Percentiles rank a stretch among this genome's conserved stretches.
Evolutionary conservation across 2,113 vertebrate genomes (phyloP).

Genomic region (Poicephalus meyeri): DNA sequence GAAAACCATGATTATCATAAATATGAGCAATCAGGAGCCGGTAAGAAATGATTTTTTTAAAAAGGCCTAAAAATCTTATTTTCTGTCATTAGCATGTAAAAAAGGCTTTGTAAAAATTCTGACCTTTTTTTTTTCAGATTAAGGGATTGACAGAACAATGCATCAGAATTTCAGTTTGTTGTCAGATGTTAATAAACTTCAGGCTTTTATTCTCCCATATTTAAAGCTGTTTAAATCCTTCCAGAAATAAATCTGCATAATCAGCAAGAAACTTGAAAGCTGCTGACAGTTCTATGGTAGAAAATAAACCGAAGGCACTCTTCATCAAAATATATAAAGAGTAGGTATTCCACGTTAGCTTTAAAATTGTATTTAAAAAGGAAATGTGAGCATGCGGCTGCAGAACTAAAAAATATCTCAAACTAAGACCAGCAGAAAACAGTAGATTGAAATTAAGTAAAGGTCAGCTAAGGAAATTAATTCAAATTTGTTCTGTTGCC

Average conservation of each 20-base stretch:
- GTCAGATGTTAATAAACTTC: slow-evolving; percentile 32
- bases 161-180: background rate
- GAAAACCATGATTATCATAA: background rate
- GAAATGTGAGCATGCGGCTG: background rate
- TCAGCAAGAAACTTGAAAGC: slow-evolving; percentile 25
- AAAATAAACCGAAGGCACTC: slow-evolving; percentile 6
- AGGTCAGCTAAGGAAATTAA: background rate
- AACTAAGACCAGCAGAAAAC: background rate
- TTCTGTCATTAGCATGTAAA: background rate
- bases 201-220: background rate
- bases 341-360: background rate
- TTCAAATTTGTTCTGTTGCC: background rate
- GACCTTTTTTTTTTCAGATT: background rate
- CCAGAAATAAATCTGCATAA: background rate
- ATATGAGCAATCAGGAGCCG: background rate
- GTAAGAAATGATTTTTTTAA: background rate
- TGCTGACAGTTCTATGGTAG: background rate
- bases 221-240: slow-evolving; percentile 24
- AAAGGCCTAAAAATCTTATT: background rate
- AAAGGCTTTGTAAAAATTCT: background rate
- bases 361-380: background rate
- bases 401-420: background rate
- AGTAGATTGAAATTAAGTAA: background rate
- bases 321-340: background rate
- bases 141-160: background rate